These are phyloP conservation scores for Lateolabrax maculatus DNA, from an alignment of 2,797 vertebrate genomes.

Conservation along the genomic window DNA sequence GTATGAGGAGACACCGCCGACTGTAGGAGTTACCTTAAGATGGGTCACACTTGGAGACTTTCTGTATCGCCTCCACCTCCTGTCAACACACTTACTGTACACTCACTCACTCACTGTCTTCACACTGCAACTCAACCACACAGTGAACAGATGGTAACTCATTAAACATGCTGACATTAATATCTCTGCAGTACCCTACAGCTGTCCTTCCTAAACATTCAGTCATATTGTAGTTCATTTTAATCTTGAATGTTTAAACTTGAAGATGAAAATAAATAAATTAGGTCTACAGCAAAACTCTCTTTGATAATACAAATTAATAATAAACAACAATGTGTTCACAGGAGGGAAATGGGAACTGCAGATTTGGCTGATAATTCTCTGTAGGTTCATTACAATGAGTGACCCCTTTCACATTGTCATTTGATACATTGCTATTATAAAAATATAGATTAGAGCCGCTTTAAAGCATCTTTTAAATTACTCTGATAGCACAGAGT, in stretches of 20 bases:
- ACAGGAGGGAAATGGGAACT: too few relatives aligned
- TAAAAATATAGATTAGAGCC: too few relatives aligned
- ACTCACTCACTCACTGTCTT: constrained; percentile 7
- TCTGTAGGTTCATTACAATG: too few relatives aligned
- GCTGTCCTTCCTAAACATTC: constrained; percentile 35
- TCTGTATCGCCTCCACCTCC: constrained; percentile 14
- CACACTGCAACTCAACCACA: constrained; percentile 11
- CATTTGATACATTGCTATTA: too few relatives aligned
- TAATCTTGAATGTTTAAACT: neutral
- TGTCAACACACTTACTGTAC: constrained; percentile 23
- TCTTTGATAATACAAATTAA: neutral
- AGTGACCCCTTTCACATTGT: too few relatives aligned
- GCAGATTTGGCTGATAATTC: too few relatives aligned
- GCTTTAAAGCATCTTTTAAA: too few relatives aligned
- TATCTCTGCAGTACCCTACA: constrained; percentile 23
- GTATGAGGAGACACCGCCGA: neutral
- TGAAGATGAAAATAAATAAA: neutral
- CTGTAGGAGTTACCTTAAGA: neutral
- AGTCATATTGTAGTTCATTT: constrained; percentile 1
- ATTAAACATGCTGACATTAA: constrained; percentile 47
- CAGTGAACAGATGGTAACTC: constrained; percentile 27
- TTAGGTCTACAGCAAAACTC: neutral
- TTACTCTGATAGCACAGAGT: too few relatives aligned
- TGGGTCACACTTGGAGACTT: constrained; percentile 4
- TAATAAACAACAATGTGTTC: neutral